These are phyloP conservation scores for Daphoenositta chrysoptera DNA, from an alignment of 2,113 vertebrate species.

Conservation along the genomic window DNA sequence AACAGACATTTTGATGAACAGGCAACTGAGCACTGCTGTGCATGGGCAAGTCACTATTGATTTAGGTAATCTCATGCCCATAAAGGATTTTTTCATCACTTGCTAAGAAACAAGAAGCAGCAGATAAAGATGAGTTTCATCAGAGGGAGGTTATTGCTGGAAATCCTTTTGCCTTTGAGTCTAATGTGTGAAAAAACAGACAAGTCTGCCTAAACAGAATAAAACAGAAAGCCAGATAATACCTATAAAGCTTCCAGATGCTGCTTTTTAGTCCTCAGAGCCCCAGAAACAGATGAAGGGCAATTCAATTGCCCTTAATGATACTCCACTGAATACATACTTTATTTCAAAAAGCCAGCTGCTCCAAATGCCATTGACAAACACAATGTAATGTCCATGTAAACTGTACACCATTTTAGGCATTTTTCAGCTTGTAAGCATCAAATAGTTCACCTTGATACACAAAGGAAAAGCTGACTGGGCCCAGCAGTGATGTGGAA, in stretches of 20 bases:
- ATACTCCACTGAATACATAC: background rate
- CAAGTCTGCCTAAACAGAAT: background rate
- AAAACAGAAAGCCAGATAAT: slow-evolving; percentile 1
- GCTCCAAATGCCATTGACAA: background rate
- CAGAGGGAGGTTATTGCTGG: background rate
- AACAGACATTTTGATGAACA: background rate
- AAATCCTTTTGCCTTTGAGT: slow-evolving; percentile 8
- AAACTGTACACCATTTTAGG: background rate
- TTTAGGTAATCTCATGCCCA: background rate
- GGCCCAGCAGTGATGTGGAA: background rate
- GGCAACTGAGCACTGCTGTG: background rate
- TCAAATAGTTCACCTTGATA: background rate
- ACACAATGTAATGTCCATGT: background rate
- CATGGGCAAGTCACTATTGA: background rate
- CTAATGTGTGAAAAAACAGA: background rate
- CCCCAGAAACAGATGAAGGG: slow-evolving; percentile 18
- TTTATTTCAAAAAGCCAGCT: slow-evolving; percentile 17
- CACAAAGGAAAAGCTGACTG: background rate
- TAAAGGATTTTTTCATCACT: background rate
- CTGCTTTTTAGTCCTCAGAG: background rate
- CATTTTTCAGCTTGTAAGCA: background rate
- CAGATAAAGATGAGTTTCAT: background rate
- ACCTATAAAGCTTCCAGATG: slow-evolving; percentile 18
- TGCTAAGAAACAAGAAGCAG: background rate
- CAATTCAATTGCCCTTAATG: slow-evolving; percentile 37